Percentiles rank a stretch among this genome's conserved stretches.
These are phyloP conservation scores for Euphydryas editha DNA, from an alignment of 2,888 invertebrate species.

Conservation along the genomic window DNA sequence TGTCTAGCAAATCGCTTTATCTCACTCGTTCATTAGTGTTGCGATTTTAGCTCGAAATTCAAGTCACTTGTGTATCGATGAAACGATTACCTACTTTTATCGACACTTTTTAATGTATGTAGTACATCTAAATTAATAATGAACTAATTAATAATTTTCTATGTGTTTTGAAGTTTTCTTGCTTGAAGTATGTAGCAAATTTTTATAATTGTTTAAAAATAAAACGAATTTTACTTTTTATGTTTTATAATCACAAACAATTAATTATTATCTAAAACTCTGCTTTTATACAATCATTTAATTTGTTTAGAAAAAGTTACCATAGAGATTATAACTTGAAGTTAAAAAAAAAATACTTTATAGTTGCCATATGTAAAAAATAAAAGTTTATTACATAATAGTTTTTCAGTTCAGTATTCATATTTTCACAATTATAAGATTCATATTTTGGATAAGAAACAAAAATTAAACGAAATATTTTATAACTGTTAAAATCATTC, in stretches of 20 bases:
- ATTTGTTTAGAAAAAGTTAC: not conserved
- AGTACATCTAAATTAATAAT: not conserved
- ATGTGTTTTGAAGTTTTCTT: slow-evolving; percentile 6
- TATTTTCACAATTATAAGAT: not conserved
- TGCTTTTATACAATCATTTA: not conserved
- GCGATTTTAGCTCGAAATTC: slow-evolving; percentile 15
- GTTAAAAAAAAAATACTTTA: not conserved
- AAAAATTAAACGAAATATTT: not conserved
- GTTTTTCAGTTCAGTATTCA: not conserved
- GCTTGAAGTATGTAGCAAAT: not conserved
- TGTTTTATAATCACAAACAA: not conserved
- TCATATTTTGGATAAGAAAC: not conserved
- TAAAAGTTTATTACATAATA: not conserved
- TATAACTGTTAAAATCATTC: slow-evolving; percentile 8
- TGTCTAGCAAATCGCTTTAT: not conserved
- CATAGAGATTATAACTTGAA: not conserved
- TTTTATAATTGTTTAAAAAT: not conserved
- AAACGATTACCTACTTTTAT: slow-evolving; percentile 12
- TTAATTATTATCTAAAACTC: too few species aligned
- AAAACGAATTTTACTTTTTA: not conserved
- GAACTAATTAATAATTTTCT: slow-evolving; percentile 1
- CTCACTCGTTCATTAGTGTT: not conserved
- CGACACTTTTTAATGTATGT: not conserved
- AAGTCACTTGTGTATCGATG: slow-evolving; percentile 31
- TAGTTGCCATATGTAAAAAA: not conserved